These are phyloP conservation scores for Oxycera nigricornis DNA, from an alignment of 2,888 invertebrate genomes.

Conservation along the genomic window DNA sequence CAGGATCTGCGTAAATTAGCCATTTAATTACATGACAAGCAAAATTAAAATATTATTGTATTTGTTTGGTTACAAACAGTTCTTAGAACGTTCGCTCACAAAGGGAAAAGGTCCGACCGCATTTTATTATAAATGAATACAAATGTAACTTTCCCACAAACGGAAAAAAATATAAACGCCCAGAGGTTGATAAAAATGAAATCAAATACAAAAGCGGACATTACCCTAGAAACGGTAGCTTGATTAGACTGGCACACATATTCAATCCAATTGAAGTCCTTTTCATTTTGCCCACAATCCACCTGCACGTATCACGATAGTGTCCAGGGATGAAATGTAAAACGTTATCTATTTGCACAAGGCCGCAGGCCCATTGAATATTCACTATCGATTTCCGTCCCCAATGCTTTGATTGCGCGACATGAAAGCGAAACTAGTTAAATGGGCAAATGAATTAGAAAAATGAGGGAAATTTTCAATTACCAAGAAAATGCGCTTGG, in stretches of 20 bases:
- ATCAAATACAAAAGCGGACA: slow-evolving; percentile 10
- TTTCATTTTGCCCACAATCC: background rate
- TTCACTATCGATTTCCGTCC: background rate
- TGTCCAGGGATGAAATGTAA: background rate
- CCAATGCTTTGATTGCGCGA: background rate
- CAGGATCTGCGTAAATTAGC: background rate
- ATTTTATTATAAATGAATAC: background rate
- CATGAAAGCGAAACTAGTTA: background rate
- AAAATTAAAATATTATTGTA: slow-evolving; percentile 11
- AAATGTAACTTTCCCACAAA: background rate
- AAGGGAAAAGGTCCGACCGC: background rate
- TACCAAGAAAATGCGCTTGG: background rate
- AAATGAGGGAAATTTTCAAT: background rate
- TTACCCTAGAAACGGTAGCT: slow-evolving; percentile 3
- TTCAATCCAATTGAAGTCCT: background rate
- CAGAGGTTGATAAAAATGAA: background rate
- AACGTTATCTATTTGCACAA: background rate
- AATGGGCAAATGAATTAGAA: background rate
- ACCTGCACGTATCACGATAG: background rate
- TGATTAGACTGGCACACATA: background rate
- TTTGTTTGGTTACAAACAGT: background rate
- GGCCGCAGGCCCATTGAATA: background rate
- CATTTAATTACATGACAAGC: background rate
- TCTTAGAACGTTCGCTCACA: background rate
- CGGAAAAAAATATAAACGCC: background rate